Base-by-base conservation (phyloP, 2,888 invertebrate species). In the Slavum lentiscoides region DNA sequence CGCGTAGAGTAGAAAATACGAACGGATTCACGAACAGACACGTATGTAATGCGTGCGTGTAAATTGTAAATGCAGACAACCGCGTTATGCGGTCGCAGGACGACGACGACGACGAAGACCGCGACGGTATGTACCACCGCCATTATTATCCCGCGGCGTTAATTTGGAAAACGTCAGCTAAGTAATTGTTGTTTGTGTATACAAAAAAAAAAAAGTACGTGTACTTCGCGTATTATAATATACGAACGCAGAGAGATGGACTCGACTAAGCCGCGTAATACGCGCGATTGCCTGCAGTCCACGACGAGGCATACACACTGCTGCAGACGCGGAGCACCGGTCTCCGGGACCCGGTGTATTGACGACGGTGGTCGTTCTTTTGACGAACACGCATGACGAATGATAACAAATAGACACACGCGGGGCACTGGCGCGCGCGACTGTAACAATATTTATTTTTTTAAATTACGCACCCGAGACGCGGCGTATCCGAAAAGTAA, bases 301-400 rank as follows among this genome's bases (percentile, higher is more conserved):
- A 30, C 62, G 62, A 49, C 49, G 55, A 17, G 55, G 30, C 62
- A 19, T 43, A 8, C 43, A 43, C 39, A 7, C 39, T 3, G 39
- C 5, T 3, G 3, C 19, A 15, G 49, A 59, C 70, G 13, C 64
- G 9, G 23, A 23, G 30, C 30, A 30, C 30, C 30, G 30, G 30
- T 30, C 30, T 30, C 8, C 17, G 53, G 23, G n/a, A 39, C 37
- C 4, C 4, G 2, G 43, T 6, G 68, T 17, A 67, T 68, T 68
- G 30, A 30, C 30, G 30, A 53, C 6, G 11, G 2, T n/a, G 21
- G n/a, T 53, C 68, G 68, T 69, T 58, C 70, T 80, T 66, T 80
- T 80, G 70, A 80, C 80, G 70, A 80, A 64, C 80, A 80, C 80
- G 80, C 80, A 80, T 80, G 80, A 80, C 80, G 80, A 80, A 80